These are phyloP conservation scores for Epinotia ramella DNA, from an alignment of 2,888 invertebrate genomes.

Conservation along the genomic window DNA sequence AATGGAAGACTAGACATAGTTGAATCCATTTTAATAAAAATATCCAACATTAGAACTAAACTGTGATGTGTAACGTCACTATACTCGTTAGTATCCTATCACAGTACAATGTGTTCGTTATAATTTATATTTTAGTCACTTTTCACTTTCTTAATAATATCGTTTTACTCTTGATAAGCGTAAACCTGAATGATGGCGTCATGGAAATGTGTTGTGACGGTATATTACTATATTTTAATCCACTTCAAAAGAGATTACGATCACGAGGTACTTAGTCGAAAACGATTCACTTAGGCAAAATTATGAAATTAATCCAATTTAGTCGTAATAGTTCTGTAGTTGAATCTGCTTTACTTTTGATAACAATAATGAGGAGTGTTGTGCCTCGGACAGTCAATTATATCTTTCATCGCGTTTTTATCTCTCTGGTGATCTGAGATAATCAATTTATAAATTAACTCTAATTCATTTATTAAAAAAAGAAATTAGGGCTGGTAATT, in stretches of 20 bases:
- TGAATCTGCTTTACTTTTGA: conserved; percentile 49
- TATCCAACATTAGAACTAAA: conserved; percentile 39
- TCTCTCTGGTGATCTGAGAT: conserved; percentile 5
- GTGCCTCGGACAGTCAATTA: conserved; percentile 65
- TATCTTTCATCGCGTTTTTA: conserved; percentile 42
- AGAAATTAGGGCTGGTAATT: not conserved
- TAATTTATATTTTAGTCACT: conserved; percentile 55
- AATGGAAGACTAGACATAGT: conserved; percentile 30
- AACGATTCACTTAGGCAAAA: conserved; percentile 35
- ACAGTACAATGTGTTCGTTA: conserved; percentile 58
- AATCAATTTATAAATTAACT: too few species aligned
- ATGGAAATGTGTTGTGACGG: conserved; percentile 34
- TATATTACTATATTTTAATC: conserved; percentile 18
- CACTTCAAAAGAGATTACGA: conserved; percentile 13
- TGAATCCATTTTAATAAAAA: conserved; percentile 33
- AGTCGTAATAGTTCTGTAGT: conserved; percentile 41
- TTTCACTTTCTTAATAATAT: conserved; percentile 55
- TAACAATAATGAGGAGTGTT: conserved; percentile 57
- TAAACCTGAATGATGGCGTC: conserved; percentile 30
- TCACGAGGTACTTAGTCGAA: conserved; percentile 28
- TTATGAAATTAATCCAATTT: conserved; percentile 26
- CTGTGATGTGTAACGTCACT: conserved; percentile 48
- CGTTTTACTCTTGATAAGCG: conserved; percentile 39
- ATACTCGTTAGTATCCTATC: conserved; percentile 51
- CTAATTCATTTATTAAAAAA: not conserved